Evolutionary conservation across 2,888 invertebrate genomes (phyloP).

Genomic region (Acronicta leporina): DNA sequence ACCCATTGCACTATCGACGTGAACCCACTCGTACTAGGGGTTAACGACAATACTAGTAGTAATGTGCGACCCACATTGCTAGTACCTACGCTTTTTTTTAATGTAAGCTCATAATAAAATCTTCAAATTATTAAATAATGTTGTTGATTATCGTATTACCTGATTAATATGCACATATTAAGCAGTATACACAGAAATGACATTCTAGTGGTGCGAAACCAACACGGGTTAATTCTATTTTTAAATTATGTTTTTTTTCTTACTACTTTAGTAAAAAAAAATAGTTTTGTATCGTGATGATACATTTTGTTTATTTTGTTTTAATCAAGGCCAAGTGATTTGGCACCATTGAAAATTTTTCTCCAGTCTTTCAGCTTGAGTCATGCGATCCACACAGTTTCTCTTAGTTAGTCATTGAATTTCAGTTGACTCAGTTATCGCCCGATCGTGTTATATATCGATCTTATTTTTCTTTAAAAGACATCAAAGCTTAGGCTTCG

Average conservation of each 20-base stretch:
- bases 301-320: slow-evolving; percentile 21
- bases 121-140: slow-evolving; percentile 17
- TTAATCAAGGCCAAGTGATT: slow-evolving; percentile 45
- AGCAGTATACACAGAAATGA: slow-evolving; percentile 23
- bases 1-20: too few relatives aligned
- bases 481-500: too few relatives aligned
- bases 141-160: background rate
- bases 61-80: too few relatives aligned
- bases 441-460: slow-evolving; percentile 23
- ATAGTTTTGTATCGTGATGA: slow-evolving; percentile 11
- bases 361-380: slow-evolving; percentile 72
- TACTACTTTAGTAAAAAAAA: too few relatives aligned
- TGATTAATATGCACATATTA: slow-evolving; percentile 13
- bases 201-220: too few relatives aligned
- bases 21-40: too few relatives aligned
- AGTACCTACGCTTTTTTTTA: too few relatives aligned
- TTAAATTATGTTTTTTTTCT: background rate
- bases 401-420: slow-evolving; percentile 76
- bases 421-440: slow-evolving; percentile 75
- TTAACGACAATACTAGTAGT: too few relatives aligned
- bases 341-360: slow-evolving; percentile 64
- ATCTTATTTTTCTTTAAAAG: slow-evolving; percentile 23
- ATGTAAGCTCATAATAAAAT: slow-evolving; percentile 5
- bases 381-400: slow-evolving; percentile 65
- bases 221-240: background rate